Evolutionary conservation across 2,113 vertebrate species (phyloP).

Genomic region (Oncorhynchus keta): DNA sequence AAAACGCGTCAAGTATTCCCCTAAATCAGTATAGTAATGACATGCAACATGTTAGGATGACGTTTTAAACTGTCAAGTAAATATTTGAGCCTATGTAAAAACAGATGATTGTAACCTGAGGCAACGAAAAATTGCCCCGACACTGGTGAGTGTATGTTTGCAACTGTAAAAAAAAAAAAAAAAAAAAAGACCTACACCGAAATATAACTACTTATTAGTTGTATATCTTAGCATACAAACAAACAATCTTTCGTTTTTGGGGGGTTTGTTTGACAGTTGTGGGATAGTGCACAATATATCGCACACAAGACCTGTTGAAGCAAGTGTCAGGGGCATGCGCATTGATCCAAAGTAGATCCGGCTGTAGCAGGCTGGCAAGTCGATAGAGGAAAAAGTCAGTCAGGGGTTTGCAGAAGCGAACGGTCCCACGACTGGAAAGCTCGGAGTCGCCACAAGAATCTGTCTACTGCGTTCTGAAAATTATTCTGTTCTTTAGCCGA

Average conservation of each 20-base stretch:
- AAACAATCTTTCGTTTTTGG: neutral
- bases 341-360: constrained; percentile 58
- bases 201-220: neutral
- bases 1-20: too few relatives aligned
- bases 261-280: neutral
- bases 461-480: constrained; percentile 7
- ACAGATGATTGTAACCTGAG: constrained; percentile 44
- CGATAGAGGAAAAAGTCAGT: constrained; percentile 65
- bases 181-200: neutral
- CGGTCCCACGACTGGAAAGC: constrained; percentile 59
- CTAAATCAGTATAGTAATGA: constrained; percentile 45
- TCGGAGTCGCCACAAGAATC: constrained; percentile 40
- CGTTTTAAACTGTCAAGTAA: constrained; percentile 51
- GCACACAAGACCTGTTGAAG: neutral
- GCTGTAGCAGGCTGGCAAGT: constrained; percentile 65
- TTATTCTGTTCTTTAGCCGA: constrained; percentile 14
- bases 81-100: constrained; percentile 45
- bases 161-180: too few relatives aligned
- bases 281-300: neutral
- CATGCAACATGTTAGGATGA: constrained; percentile 53
- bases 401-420: constrained; percentile 65
- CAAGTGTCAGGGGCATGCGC: constrained; percentile 41
- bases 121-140: constrained; percentile 31
- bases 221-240: neutral
- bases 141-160: constrained; percentile 10